A percentile compares a stretch with the other conserved stretches of the same genome.
These are phyloP conservation scores for Dermolepida albohirtum DNA, from an alignment of 2,888 invertebrate genomes.

Conservation along the genomic window DNA sequence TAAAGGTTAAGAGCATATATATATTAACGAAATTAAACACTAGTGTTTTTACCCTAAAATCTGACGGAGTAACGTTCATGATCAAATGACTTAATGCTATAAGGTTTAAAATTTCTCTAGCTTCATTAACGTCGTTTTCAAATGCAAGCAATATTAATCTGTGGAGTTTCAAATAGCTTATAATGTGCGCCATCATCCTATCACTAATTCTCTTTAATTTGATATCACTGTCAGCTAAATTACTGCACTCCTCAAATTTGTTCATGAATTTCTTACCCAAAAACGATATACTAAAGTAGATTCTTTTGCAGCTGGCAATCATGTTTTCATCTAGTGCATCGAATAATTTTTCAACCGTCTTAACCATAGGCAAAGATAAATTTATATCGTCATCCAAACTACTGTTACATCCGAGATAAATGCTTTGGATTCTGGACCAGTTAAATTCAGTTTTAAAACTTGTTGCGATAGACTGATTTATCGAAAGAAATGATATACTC, in stretches of 20 bases:
- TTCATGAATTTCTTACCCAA: constrained; percentile 34
- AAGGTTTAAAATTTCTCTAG: constrained; percentile 40
- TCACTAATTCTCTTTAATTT: constrained; percentile 15
- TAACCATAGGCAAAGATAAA: constrained; percentile 40
- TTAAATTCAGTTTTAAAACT: constrained; percentile 40
- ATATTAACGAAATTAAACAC: neutral
- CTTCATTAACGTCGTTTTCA: constrained; percentile 38
- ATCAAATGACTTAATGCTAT: constrained; percentile 43
- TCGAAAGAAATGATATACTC: constrained; percentile 22
- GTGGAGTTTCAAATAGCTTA: constrained; percentile 41
- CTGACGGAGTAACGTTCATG: constrained; percentile 41
- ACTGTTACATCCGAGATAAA: constrained; percentile 38
- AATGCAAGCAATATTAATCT: constrained; percentile 35
- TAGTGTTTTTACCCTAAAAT: constrained; percentile 39
- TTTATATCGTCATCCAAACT: constrained; percentile 35
- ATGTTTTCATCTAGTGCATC: constrained; percentile 38
- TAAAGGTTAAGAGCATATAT: constrained; percentile 7
- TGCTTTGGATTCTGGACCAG: constrained; percentile 41
- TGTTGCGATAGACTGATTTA: constrained; percentile 34
- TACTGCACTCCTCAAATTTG: constrained; percentile 34
- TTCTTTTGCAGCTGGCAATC: constrained; percentile 25
- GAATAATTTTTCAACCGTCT: constrained; percentile 40
- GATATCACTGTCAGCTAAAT: constrained; percentile 30
- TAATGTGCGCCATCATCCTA: constrained; percentile 39
- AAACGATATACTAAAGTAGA: constrained; percentile 35